Evolutionary conservation across 2,888 invertebrate genomes (phyloP).

Genomic region (Epinotia nisella): DNA sequence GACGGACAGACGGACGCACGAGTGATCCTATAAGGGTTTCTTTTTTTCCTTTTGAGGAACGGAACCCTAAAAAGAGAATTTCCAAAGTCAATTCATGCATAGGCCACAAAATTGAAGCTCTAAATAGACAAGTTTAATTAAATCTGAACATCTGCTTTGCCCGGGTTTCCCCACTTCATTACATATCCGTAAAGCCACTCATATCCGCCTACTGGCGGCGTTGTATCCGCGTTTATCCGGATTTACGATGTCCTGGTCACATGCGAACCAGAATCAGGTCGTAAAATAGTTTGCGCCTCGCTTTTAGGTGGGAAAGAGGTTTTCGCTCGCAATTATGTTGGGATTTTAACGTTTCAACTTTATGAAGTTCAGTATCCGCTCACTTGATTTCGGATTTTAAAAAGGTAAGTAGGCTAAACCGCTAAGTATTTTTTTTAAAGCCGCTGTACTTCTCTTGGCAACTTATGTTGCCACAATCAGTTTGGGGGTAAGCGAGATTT

Average conservation of each 20-base stretch:
- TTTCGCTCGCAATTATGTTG: neutral
- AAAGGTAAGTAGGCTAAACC: too few relatives aligned
- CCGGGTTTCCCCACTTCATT: slow-evolving; percentile 19
- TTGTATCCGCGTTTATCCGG: slow-evolving; percentile 30
- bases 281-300: slow-evolving; percentile 24
- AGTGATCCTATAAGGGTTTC: too few relatives aligned
- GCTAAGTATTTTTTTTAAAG: too few relatives aligned
- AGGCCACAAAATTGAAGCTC: neutral
- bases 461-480: too few relatives aligned
- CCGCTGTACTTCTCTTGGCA: too few relatives aligned
- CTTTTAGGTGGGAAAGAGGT: slow-evolving; percentile 3
- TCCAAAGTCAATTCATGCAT: too few relatives aligned
- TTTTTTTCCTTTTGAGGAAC: too few relatives aligned
- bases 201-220: slow-evolving; percentile 31
- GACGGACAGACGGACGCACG: too few relatives aligned
- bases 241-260: slow-evolving; percentile 35
- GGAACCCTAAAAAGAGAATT: too few relatives aligned
- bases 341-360: slow-evolving; percentile 14
- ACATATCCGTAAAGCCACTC: slow-evolving; percentile 35
- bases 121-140: slow-evolving; percentile 12
- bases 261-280: slow-evolving; percentile 29
- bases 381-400: too few relatives aligned
- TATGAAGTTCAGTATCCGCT: slow-evolving; percentile 12
- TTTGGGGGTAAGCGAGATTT: too few relatives aligned
- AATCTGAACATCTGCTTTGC: slow-evolving; percentile 1